Conservation (phyloP, 37 sponge, comb jelly and placozoan genomes). For the Crambe crambe region DNA sequence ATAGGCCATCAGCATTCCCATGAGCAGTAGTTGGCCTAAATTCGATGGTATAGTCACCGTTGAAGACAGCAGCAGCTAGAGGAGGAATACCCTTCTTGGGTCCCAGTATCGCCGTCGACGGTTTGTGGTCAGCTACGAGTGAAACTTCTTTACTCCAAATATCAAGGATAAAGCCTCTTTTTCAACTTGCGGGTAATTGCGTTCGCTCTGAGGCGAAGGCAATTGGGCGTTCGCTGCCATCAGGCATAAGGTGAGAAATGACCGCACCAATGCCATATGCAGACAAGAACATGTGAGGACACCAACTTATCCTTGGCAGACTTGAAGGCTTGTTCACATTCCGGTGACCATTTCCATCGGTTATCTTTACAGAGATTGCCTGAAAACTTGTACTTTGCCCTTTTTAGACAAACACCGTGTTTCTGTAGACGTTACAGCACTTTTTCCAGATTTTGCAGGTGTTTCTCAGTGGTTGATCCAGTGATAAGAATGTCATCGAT, state of each 20-base stretch:
- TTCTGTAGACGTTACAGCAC: too few relatives aligned
- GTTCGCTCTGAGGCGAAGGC: neutral
- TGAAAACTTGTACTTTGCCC: too few relatives aligned
- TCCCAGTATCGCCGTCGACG: neutral
- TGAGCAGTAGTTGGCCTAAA: neutral
- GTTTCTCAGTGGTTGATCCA: too few relatives aligned
- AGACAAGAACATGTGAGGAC: too few relatives aligned
- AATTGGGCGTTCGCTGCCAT: neutral
- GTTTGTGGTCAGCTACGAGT: neutral
- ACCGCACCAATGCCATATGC: neutral
- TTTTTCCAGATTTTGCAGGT: too few relatives aligned
- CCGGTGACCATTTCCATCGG: too few relatives aligned
- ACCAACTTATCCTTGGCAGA: too few relatives aligned
- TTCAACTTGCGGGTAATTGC: neutral
- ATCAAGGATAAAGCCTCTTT: neutral
- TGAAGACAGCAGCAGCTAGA: neutral
- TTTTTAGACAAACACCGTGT: too few relatives aligned
- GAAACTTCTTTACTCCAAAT: neutral
- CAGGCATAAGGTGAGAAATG: neutral
- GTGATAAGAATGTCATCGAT: too few relatives aligned
- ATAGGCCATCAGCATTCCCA: neutral
- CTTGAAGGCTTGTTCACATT: too few relatives aligned
- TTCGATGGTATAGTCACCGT: neutral
- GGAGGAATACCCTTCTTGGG: neutral
- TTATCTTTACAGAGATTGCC: too few relatives aligned